phyloP scores from a whole-genome alignment of 2,797 vertebrate genomes.

The Danionella dracula region DNA sequence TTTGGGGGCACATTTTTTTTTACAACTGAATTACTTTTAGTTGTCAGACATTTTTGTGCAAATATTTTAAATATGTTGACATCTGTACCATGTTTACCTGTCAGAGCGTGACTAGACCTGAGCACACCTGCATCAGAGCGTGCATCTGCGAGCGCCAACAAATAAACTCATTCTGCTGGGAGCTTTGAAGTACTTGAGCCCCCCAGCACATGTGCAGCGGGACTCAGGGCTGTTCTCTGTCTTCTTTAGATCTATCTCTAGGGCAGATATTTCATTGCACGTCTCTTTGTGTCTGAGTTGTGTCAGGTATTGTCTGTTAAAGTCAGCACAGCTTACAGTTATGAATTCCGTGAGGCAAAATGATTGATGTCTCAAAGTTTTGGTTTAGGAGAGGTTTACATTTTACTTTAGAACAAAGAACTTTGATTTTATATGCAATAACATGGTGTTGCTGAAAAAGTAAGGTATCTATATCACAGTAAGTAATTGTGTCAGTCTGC shows the following conservation, averaged over 20 bases:
- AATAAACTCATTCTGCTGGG: constrained; percentile 10
- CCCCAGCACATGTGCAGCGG: neutral
- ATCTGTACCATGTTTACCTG: constrained; percentile 23
- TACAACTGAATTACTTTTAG: neutral
- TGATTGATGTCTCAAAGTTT: neutral
- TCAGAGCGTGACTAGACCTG: constrained; percentile 32
- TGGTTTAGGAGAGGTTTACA: neutral
- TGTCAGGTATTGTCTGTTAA: neutral
- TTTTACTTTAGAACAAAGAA: neutral
- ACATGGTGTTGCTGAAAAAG: neutral
- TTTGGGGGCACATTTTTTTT: too few relatives aligned
- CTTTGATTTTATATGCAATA: neutral
- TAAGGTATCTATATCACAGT: neutral
- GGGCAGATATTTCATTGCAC: neutral
- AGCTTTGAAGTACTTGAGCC: constrained; percentile 12
- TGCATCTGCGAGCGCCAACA: neutral
- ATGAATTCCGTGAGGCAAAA: neutral
- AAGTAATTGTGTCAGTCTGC: neutral
- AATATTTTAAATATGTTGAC: constrained; percentile 8
- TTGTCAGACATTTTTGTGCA: neutral
- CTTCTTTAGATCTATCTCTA: neutral
- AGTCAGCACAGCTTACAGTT: neutral
- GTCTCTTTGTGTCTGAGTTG: neutral
- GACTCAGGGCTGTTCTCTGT: neutral
- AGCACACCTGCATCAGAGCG: constrained; percentile 33